Evolutionary conservation across 2,113 vertebrate genomes (phyloP), one percentile per base, ranked within the genome.

Genomic region (Pelusios castaneus): DNA sequence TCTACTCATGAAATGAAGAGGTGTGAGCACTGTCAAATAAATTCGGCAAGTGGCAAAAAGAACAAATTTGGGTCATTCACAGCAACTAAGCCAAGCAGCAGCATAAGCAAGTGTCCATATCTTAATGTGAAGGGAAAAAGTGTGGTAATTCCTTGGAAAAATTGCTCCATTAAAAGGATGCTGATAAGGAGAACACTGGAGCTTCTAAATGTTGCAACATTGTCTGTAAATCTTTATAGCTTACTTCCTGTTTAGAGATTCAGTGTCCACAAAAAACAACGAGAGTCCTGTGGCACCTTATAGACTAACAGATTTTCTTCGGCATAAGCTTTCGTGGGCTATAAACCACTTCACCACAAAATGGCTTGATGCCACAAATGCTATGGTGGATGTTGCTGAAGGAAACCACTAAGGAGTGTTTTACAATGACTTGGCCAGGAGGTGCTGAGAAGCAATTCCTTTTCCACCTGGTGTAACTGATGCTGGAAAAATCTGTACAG

Each of bases 401-500:
- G 75, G 79, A 95, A 91, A 80, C 19, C n/a, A 38, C 19, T 70
- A 21, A 38, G n/a, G 34, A 67, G 52, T 86, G 83, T n/a, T 56
- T 85, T 45, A 83, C 14, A 31, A 54, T 80, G 86, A 83, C 89
- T 10, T 82, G 92, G 86, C 87, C 91, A 95, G 76, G 88, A 94
- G 83, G 83, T 75, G 89, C 51, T 91, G 75, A 60, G 95, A 78
- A 95, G 82, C 88, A 91, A 89, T 91, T 95, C 92, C 77, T 85
- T 80, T 91, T 84, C 92, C 93, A 97, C 84, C 91, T 93, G 94
- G 94, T 92, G 95, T 90, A 96, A 97, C 82, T 58, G 95, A 97
- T 95, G 95, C 95, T 95, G 94, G 34, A 95, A 95, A 93, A 96
- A 94, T 91, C 89, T 87, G 85, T 93, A 97, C 94, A 63, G 87